Evolutionary conservation across 2,888 invertebrate genomes (phyloP).

Genomic region (Steinernema carpocapsae): DNA sequence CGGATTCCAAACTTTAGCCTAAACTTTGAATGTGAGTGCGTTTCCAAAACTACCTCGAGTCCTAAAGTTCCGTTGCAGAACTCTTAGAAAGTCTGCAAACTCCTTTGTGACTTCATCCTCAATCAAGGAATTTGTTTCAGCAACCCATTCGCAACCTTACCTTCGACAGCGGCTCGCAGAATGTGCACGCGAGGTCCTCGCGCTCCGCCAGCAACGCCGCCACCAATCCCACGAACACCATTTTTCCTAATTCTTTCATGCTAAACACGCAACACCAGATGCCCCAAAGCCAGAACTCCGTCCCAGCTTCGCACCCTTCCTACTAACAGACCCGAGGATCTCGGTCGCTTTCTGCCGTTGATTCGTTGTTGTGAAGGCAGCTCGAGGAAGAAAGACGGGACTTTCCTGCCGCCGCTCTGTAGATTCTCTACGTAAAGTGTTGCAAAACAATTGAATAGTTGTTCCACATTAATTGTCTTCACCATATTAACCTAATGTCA

Average conservation of each 20-base stretch:
- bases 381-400: slow-evolving; percentile 30
- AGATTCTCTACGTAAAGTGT: background rate
- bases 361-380: background rate
- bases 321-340: slow-evolving; percentile 2
- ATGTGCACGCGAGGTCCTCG: background rate
- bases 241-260: slow-evolving; percentile 1
- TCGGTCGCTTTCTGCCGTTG: background rate
- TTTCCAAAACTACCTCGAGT: background rate
- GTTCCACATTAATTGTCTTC: too few relatives aligned
- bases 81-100: background rate
- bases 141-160: slow-evolving; percentile 26
- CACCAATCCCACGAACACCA: background rate
- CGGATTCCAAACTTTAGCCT: slow-evolving; percentile 21
- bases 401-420: background rate
- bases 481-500: too few relatives aligned
- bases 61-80: slow-evolving; percentile 6
- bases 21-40: slow-evolving; percentile 18
- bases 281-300: slow-evolving; percentile 1
- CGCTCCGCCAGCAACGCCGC: slow-evolving; percentile 31
- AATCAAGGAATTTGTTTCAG: background rate
- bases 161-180: background rate
- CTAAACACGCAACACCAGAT: background rate
- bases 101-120: background rate
- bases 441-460: background rate
- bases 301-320: slow-evolving; percentile 18